Conservation (phyloP, 2,888 invertebrate genomes). For the Hedya salicella region DNA sequence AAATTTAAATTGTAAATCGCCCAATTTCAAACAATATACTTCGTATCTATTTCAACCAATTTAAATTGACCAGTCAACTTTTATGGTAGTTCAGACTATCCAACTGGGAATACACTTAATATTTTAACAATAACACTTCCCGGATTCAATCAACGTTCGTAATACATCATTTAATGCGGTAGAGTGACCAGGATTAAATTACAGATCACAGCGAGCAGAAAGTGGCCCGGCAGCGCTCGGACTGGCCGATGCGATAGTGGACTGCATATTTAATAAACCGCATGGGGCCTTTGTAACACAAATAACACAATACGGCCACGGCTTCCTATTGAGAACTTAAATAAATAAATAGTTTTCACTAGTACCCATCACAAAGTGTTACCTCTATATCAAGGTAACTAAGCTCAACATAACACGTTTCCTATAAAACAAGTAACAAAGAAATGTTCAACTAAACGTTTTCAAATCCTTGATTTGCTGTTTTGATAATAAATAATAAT, state of each 20-base stretch:
- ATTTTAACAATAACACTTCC: slow-evolving; percentile 18
- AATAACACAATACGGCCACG: slow-evolving; percentile 15
- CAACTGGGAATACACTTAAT: slow-evolving; percentile 8
- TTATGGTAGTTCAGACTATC: background rate
- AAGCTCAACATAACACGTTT: background rate
- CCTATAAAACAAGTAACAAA: slow-evolving; percentile 43
- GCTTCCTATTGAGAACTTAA: background rate
- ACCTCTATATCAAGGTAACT: background rate
- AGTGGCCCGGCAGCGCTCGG: slow-evolving; percentile 22
- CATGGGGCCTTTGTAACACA: slow-evolving; percentile 6
- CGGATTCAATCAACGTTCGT: slow-evolving; percentile 17
- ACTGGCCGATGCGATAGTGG: slow-evolving; percentile 21
- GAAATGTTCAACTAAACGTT: slow-evolving; percentile 51
- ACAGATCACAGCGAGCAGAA: slow-evolving; percentile 28
- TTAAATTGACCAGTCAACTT: background rate
- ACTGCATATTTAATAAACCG: slow-evolving; percentile 36
- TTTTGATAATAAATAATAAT: slow-evolving; percentile 81
- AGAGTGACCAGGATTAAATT: slow-evolving; percentile 33
- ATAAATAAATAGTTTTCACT: background rate
- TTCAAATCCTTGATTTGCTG: slow-evolving; percentile 69
- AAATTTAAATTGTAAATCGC: background rate
- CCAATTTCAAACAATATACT: background rate
- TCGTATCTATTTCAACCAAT: background rate
- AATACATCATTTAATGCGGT: slow-evolving; percentile 30
- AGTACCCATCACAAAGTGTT: background rate